Conservation (phyloP, 2,113 vertebrate genomes). For the Willisornis vidua region DNA sequence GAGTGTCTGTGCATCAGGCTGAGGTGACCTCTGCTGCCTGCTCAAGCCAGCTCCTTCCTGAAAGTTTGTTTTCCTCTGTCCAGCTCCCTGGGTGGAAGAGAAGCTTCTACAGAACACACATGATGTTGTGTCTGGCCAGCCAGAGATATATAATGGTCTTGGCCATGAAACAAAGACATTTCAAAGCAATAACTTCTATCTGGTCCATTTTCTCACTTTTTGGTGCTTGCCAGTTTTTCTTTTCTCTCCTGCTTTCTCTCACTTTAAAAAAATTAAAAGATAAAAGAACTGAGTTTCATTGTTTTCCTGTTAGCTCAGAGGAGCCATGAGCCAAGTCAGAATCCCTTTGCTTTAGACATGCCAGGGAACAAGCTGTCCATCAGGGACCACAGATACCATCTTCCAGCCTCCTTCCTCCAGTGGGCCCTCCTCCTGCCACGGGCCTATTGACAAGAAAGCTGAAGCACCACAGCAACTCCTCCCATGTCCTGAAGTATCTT, state of each 20-base stretch:
- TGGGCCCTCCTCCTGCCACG: accelerated
- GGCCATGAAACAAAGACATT: constrained; percentile 37
- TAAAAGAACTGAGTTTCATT: background rate
- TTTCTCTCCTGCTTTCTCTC: background rate
- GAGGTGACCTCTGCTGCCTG: background rate
- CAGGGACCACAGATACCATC: accelerated
- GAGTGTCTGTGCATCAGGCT: background rate
- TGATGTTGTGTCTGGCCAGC: background rate
- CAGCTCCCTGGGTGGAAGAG: background rate
- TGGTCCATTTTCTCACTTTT: background rate
- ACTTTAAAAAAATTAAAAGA: background rate
- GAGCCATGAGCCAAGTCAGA: background rate
- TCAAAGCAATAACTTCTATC: constrained; percentile 43
- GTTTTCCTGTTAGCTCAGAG: constrained; percentile 46
- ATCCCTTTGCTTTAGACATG: background rate
- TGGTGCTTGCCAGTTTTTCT: background rate
- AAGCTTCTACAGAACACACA: constrained; percentile 3
- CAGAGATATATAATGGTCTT: constrained; percentile 5
- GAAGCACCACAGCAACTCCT: background rate
- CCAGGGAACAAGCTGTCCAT: background rate
- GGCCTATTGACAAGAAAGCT: background rate
- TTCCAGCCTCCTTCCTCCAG: background rate
- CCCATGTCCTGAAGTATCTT: background rate
- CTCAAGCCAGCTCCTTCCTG: background rate
- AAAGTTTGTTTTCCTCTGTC: background rate